Evolutionary conservation across 2,888 invertebrate species (phyloP), one percentile per base, ranked within the genome.

Genomic region (Epicampocera succincta): DNA sequence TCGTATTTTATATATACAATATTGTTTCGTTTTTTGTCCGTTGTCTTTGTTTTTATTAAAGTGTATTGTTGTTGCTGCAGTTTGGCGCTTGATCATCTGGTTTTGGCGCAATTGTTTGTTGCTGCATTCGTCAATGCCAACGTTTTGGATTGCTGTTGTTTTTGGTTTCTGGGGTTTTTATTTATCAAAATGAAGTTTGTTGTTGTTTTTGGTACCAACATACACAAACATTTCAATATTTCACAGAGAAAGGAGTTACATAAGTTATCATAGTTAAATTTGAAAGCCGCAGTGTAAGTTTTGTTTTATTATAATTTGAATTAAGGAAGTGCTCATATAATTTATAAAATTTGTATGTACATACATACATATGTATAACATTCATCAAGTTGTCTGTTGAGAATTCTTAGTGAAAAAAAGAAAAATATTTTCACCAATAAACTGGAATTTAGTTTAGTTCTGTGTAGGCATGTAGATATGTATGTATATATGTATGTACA

Each of bases 1-100:
- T 3, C 25, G 5, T 25, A 25, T 25, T 2, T 25, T 5, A 25
- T 25, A 25, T 25, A 25, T 25, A 25, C 2, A 25, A 25, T 33
- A 9, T 33, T 6, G 54, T 71, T 54, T 21, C 46, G 52, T 74
- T 78, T 61, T 71, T 63, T 42, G 50, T 68, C 66, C 75, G 63
- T 72, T 78, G 61, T 56, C 8, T 71, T 60, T 72, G n/a, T n/a
- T 58, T 71, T 29, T 46, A 15, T 66, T 44, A 52, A 46, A 69
- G 56, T 60, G 75, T 65, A 48, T 71, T 65, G 56, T 61, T 80
- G 74, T 80, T 83, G 69, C 73, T 78, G 74, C 83, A 76, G 71
- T 84, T 85, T 85, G 84, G 84, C 85, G 85, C 84, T 84, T 78
- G 83, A 84, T 84, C 84, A 84, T 85, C 84, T 85, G 85, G 72